phyloP scores from a whole-genome alignment of 2,797 vertebrate genomes.

The Spinus pinus region DNA sequence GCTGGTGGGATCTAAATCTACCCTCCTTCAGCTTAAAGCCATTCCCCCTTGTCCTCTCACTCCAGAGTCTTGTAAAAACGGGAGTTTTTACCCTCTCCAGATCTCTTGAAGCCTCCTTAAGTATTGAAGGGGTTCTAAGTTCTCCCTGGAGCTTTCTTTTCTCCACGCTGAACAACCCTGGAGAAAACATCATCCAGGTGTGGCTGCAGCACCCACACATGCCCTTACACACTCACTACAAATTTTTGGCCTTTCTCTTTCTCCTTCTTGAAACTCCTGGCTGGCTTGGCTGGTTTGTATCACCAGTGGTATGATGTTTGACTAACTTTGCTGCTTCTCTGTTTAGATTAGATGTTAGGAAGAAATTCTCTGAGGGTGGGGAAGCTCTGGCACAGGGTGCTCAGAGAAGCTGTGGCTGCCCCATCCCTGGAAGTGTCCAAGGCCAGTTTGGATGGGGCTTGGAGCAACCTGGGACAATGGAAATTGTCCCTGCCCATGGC shows the following conservation, averaged over 20 bases:
- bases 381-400: background rate
- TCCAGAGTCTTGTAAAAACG: background rate
- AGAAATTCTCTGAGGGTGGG: background rate
- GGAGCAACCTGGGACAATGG: fast-evolving
- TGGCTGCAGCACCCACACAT: background rate
- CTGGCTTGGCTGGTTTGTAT: background rate
- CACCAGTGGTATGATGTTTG: background rate
- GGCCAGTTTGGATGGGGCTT: fast-evolving
- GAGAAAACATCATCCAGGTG: background rate
- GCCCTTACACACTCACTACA: fast-evolving
- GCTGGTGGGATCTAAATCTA: background rate
- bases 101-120: background rate
- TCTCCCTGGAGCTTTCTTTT: background rate
- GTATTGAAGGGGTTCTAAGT: background rate
- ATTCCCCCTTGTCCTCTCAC: background rate
- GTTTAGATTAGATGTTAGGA: background rate
- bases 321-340: background rate
- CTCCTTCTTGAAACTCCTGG: background rate
- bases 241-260: background rate
- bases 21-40: background rate
- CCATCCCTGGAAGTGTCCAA: background rate
- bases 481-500: background rate
- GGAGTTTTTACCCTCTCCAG: background rate
- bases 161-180: background rate
- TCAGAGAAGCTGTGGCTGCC: background rate